Evolutionary conservation across 2,888 invertebrate species (phyloP), one percentile per base, ranked within the genome.

Genomic region (Microctonus hyperodae): DNA sequence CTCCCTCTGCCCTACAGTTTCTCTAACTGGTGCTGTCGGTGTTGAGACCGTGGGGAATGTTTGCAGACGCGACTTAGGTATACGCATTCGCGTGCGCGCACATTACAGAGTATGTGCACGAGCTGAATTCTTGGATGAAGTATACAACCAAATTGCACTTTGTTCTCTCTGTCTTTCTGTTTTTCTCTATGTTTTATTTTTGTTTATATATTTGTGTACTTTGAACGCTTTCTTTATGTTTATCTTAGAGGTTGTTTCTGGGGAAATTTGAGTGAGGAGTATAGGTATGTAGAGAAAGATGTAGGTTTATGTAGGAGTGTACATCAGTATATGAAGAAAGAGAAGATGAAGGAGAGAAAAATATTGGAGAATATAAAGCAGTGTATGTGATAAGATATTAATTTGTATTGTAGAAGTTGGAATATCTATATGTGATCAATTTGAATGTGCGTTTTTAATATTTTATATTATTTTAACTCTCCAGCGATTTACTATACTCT

Each of bases 21-120:
- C 53, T 59, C 58, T 23, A 63, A 35, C 20, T 51, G 44, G 40
- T 67, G 62, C 55, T 67, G 56, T 63, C 31, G 51, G n/a, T 60
- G 37, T 58, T 58, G 65, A 67, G 58, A 66, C 70, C 68, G 64
- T 64, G 57, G 70, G 67, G 72, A 73, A 73, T 73, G 70, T 70
- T 73, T 69, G 72, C 70, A 66, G 68, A 57, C 64, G 66, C 56
- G 33, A 67, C 63, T n/a, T 65, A 56, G 63, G 56, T 65, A 31
- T 51, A 53, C 53, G 50, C 37, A 37, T 37, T 37, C 37, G 37
- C 37, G 13, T n/a, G n/a, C 37, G n/a, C 37, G 37, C 37, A n/a
- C n/a, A 37, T n/a, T n/a, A n/a, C n/a, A n/a, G n/a, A n/a, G n/a
- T n/a, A n/a, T n/a, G n/a, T 61, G 48, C 62, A 58, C 65, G 64